Evolutionary conservation across 2,888 invertebrate genomes (phyloP).

Genomic region (Arrhopalites spinosus): DNA sequence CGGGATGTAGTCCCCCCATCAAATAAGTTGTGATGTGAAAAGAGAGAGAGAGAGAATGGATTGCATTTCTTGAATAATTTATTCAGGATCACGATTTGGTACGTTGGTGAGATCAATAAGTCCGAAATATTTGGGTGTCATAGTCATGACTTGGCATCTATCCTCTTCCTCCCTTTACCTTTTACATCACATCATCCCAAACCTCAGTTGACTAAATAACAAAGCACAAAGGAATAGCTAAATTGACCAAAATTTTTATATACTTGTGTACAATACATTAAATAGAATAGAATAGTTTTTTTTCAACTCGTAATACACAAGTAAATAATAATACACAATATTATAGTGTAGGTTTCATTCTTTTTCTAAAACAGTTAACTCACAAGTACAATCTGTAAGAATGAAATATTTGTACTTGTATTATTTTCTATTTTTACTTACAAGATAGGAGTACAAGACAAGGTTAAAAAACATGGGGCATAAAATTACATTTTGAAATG

Average conservation of each 20-base stretch:
- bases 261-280: not conserved
- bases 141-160: slow-evolving; percentile 40
- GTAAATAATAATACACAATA: too few species aligned
- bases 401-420: too few species aligned
- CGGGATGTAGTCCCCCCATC: not conserved
- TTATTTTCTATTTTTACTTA: too few species aligned
- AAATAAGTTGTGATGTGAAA: slow-evolving; percentile 22
- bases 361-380: too few species aligned
- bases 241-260: not conserved
- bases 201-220: not conserved
- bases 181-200: not conserved
- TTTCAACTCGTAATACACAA: too few species aligned
- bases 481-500: too few species aligned
- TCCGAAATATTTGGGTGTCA: slow-evolving; percentile 43
- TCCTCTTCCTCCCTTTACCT: slow-evolving; percentile 11
- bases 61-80: slow-evolving; percentile 54
- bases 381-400: too few species aligned
- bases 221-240: not conserved
- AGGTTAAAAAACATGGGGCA: too few species aligned
- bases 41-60: slow-evolving; percentile 28
- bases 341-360: too few species aligned
- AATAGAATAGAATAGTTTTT: too few species aligned
- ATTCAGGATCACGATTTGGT: slow-evolving; percentile 55
- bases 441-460: too few species aligned
- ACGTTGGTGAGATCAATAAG: slow-evolving; percentile 40